phyloP scores from a whole-genome alignment of 2,888 invertebrate genomes.

The Zaprionus bogoriensis region DNA sequence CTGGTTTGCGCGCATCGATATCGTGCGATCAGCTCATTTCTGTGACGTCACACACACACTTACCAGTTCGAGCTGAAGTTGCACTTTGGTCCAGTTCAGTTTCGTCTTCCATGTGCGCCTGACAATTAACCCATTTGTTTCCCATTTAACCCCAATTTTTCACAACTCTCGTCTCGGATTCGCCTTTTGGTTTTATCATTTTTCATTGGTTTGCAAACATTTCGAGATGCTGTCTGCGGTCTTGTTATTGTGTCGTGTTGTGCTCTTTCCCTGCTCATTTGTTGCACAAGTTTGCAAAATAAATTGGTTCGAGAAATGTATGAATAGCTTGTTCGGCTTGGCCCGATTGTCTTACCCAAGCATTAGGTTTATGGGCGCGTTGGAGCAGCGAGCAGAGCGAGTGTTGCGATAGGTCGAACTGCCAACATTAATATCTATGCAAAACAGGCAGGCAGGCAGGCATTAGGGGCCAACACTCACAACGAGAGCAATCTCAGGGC shows the following conservation, averaged over 20 bases:
- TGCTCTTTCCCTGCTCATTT: slow-evolving; percentile 12
- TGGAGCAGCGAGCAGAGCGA: background rate
- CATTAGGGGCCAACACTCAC: no score
- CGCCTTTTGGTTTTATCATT: slow-evolving; percentile 15
- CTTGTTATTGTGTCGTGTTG: slow-evolving; percentile 27
- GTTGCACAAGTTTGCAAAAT: slow-evolving; percentile 66
- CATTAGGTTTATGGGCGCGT: slow-evolving; percentile 65
- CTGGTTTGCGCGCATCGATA: background rate
- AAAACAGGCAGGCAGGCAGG: no score
- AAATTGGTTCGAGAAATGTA: slow-evolving; percentile 52
- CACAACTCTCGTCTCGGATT: slow-evolving; percentile 31
- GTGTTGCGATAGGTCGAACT: slow-evolving; percentile 47
- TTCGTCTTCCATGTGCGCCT: slow-evolving; percentile 27
- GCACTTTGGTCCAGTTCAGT: slow-evolving; percentile 48
- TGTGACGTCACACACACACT: background rate
- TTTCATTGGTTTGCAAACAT: slow-evolving; percentile 35
- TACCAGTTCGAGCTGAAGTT: slow-evolving; percentile 7
- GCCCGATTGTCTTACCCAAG: slow-evolving; percentile 69
- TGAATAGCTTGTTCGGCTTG: slow-evolving; percentile 22
- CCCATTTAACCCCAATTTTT: slow-evolving; percentile 60
- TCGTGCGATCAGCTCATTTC: background rate
- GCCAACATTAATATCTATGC: slow-evolving; percentile 56
- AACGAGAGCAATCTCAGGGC: no score
- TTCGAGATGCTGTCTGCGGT: slow-evolving; percentile 41
- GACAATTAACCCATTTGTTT: slow-evolving; percentile 60